Conservation (phyloP, 2,888 invertebrate species). For the Chironomus riparius region DNA sequence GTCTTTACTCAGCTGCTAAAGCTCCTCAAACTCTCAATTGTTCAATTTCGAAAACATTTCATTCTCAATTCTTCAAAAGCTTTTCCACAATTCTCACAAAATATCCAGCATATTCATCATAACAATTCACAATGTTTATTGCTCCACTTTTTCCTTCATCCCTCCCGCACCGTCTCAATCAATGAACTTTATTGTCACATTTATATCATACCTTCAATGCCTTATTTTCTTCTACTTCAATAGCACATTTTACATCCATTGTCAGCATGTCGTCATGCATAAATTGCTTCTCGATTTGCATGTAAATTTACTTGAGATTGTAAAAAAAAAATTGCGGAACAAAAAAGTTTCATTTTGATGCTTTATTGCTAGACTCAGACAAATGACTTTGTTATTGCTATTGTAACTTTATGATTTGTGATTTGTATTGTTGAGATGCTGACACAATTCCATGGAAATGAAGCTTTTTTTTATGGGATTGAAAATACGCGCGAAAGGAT, state of each 20-base stretch:
- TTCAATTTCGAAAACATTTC: too few relatives aligned
- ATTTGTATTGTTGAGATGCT: too few relatives aligned
- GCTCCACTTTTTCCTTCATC: too few relatives aligned
- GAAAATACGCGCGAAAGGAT: not conserved
- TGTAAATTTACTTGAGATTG: not conserved
- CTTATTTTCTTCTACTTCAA: not conserved
- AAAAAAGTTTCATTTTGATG: too few relatives aligned
- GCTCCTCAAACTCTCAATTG: too few relatives aligned
- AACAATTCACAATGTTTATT: too few relatives aligned
- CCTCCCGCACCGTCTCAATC: not conserved
- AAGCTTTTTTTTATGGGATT: not conserved
- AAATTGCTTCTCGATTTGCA: conserved; percentile 8
- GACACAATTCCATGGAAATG: too few relatives aligned
- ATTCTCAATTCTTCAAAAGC: too few relatives aligned
- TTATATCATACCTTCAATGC: not conserved
- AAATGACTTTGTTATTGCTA: conserved; percentile 3
- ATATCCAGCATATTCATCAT: not conserved
- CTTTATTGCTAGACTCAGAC: not conserved
- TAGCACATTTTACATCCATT: not conserved
- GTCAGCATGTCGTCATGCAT: conserved; percentile 7
- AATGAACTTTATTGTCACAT: not conserved
- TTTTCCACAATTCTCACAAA: too few relatives aligned
- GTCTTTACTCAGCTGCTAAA: too few relatives aligned
- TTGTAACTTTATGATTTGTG: not conserved
- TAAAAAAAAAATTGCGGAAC: too few relatives aligned